phyloP scores from a whole-genome alignment of 2,888 invertebrate genomes.

The Halictus quadricinctus region DNA sequence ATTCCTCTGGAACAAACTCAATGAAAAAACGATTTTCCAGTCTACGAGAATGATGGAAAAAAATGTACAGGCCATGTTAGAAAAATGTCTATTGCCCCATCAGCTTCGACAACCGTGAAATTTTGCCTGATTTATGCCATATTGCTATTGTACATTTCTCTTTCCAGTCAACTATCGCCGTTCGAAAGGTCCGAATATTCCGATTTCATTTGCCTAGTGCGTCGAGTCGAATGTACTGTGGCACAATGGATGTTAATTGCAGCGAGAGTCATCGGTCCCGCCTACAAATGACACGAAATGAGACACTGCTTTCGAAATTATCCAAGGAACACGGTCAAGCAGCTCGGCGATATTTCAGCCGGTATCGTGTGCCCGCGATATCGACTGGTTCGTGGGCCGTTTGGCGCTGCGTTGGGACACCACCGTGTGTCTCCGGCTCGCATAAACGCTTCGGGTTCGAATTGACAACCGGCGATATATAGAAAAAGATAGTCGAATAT shows the following conservation, averaged over 20 bases:
- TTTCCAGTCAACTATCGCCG: not conserved
- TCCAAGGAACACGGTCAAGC: conserved; percentile 9
- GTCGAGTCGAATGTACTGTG: not conserved
- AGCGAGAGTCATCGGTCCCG: not conserved
- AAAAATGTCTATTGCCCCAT: not conserved
- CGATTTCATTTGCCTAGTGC: not conserved
- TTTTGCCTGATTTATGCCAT: not conserved
- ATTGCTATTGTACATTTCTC: not conserved
- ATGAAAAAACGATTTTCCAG: too few relatives aligned
- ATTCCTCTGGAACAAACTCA: not conserved
- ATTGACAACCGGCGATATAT: conserved; percentile 46
- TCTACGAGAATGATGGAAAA: not conserved
- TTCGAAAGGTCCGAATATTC: not conserved
- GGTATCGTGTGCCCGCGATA: conserved; percentile 27
- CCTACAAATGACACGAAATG: not conserved
- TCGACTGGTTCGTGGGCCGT: conserved; percentile 33
- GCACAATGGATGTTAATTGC: conserved; percentile 5
- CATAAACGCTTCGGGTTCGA: conserved; percentile 32
- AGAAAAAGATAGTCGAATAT: conserved; percentile 52
- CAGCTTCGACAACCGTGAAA: not conserved
- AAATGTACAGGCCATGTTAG: not conserved
- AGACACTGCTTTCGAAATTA: conserved; percentile 6
- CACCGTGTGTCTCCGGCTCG: conserved; percentile 7
- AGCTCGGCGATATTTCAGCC: conserved; percentile 34
- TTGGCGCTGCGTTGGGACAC: conserved; percentile 29